Base-by-base conservation (phyloP, 2,888 invertebrate species). In the Ectobius pallidus region DNA sequence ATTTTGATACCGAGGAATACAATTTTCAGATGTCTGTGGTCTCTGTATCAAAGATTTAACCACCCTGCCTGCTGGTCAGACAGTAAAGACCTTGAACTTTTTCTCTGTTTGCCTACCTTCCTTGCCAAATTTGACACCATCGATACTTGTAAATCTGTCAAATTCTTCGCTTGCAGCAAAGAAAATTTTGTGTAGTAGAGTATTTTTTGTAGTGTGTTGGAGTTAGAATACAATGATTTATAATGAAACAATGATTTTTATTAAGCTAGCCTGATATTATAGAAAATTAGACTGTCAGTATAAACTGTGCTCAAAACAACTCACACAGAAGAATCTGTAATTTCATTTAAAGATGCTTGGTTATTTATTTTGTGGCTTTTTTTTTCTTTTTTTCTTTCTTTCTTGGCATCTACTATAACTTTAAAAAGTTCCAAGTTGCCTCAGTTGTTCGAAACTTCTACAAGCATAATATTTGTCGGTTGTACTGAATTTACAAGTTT, bases 281-380 rank as follows among this genome's bases (percentile, higher is more conserved):
- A 27, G 27, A 27, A 58, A 14, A 3, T 25, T 65, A 61, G 61
- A 27, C 46, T 58, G 39, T 65, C 65, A 46, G 27, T 44, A 27
- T 65, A 65, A 46, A n/a, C 44, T 65, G 27, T 65, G 65, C 65
- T 65, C 65, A 65, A 65, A 46, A 44, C 42, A 39, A 14, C 42
- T 42, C 39, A 65, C 25, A 30, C 27, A 46, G 27, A 46, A 65
- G 11, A 44, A 65, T 58, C 7, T 34, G 7, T 34, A 7, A 3
- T 44, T 44, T 9, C n/a, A 27, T 44, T 25, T 22, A 34, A 63
- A 52, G 14, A 4, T 14, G 20, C n/a, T 32, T 61, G 27, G n/a
- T 63, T 63, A 39, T 63, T 63, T 63, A 42, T 63, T 63, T 20
- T 63, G 63, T 39, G 34, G 16, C 39, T 39, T 63, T 18, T 63